Conservation (phyloP, 2,888 invertebrate species). For the Patella pellucida region DNA sequence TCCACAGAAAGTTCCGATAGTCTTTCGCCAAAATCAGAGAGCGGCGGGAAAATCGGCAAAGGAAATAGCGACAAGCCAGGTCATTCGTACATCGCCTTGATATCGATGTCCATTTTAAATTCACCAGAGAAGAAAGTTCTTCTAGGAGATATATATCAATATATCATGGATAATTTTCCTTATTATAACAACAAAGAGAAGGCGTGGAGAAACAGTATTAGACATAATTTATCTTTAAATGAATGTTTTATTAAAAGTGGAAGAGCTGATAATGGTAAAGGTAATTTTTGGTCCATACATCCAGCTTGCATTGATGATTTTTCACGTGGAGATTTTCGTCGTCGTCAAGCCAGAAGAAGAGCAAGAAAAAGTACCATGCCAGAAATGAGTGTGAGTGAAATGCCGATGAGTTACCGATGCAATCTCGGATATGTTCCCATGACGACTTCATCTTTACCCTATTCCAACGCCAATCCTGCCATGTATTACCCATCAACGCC, state of each 20-base stretch:
- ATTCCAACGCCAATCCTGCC: too few species aligned
- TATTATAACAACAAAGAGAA: constrained; percentile 95
- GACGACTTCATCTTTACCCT: not conserved
- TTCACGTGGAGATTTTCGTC: constrained; percentile 92
- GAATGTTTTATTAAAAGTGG: constrained; percentile 98
- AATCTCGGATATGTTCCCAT: not conserved
- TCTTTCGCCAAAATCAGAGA: too few species aligned
- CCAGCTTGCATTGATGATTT: constrained; percentile 97
- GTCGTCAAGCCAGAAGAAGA: constrained; percentile 94
- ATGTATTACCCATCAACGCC: too few species aligned
- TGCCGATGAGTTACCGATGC: not conserved
- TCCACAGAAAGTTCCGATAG: too few species aligned
- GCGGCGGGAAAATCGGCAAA: too few species aligned
- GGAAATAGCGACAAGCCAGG: constrained; percentile 81
- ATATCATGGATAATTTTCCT: constrained; percentile 94
- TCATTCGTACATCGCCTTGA: constrained; percentile 96
- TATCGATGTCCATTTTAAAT: constrained; percentile 96
- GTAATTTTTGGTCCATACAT: constrained; percentile 98
- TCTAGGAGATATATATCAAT: constrained; percentile 96
- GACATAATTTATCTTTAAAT: constrained; percentile 95
- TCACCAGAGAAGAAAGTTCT: constrained; percentile 91
- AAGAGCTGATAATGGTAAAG: constrained; percentile 95
- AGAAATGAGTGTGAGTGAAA: constrained; percentile 76
- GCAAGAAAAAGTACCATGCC: constrained; percentile 96
- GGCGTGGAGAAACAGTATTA: constrained; percentile 96